Evolutionary conservation across 2,113 vertebrate genomes (phyloP).

Genomic region (Dolichallabes microphthalmus): DNA sequence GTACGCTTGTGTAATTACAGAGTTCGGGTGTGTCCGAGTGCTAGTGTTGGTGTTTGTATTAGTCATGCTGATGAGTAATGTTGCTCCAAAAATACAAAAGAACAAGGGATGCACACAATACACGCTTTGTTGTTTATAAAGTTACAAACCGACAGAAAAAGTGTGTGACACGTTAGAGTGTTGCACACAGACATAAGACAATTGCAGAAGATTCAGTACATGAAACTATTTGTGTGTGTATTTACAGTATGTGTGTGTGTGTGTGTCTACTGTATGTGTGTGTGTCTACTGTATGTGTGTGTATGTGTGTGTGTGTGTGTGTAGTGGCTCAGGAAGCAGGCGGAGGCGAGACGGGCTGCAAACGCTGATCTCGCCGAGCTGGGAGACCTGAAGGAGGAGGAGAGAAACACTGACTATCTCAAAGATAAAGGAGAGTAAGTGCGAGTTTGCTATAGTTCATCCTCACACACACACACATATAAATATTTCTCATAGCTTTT

Average conservation of each 20-base stretch:
- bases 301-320: background rate
- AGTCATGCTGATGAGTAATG: background rate
- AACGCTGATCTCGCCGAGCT: constrained; percentile 76
- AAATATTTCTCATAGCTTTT: background rate
- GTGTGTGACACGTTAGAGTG: background rate
- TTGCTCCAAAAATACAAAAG: background rate
- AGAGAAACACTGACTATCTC: constrained; percentile 89
- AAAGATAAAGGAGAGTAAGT: constrained; percentile 95
- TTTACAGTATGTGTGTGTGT: background rate
- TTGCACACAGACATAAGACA: background rate
- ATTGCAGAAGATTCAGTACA: background rate
- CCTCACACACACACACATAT: background rate
- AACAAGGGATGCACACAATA: background rate
- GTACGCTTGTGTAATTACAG: background rate
- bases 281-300: constrained; percentile 10
- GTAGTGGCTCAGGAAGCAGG: constrained; percentile 90
- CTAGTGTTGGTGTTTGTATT: background rate
- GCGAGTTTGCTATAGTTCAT: too few species aligned
- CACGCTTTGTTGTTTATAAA: background rate
- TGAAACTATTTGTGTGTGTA: background rate
- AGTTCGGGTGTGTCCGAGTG: background rate
- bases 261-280: background rate
- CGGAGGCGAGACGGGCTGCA: constrained; percentile 75
- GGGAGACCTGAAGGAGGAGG: constrained; percentile 82
- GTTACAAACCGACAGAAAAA: background rate